phyloP scores from a whole-genome alignment of 2,888 invertebrate genomes.

The Volucella inflata region DNA sequence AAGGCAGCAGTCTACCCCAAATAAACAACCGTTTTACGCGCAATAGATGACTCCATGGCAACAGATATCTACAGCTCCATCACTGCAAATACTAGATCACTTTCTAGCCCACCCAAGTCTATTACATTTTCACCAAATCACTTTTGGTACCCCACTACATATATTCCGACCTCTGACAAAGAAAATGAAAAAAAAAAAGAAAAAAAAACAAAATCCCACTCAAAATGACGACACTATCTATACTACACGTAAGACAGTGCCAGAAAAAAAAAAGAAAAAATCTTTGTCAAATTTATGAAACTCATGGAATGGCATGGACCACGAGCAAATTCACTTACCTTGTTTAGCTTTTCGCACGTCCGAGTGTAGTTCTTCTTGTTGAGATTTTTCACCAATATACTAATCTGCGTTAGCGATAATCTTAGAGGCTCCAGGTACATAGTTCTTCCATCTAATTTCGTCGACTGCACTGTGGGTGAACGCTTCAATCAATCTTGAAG shows the following conservation, averaged over 20 bases:
- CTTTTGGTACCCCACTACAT: not conserved
- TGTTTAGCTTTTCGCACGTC: constrained; percentile 93
- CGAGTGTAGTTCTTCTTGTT: constrained; percentile 98
- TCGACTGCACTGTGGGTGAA: constrained; percentile 78
- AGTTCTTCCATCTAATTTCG: constrained; percentile 90
- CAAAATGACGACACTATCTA: constrained; percentile 20
- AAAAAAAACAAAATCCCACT: not conserved
- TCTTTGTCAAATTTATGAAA: constrained; percentile 57
- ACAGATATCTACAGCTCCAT: not conserved
- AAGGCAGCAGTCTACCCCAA: not conserved
- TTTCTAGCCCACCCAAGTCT: not conserved
- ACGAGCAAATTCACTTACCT: constrained; percentile 87
- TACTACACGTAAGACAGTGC: not conserved
- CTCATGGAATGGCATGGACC: not conserved
- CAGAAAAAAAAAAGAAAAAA: constrained; percentile 1
- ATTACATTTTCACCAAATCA: constrained; percentile 20
- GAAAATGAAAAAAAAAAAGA: not conserved
- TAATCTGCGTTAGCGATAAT: constrained; percentile 99
- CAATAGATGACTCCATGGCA: not conserved
- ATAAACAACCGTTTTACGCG: constrained; percentile 13
- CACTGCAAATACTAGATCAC: not conserved
- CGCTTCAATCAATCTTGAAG: constrained; percentile 96
- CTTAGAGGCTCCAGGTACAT: constrained; percentile 99
- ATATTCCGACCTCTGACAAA: not conserved
- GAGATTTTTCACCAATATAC: constrained; percentile 97